Base-by-base conservation (phyloP, 2,797 vertebrate genomes). In the Nyctalus aviator region DNA sequence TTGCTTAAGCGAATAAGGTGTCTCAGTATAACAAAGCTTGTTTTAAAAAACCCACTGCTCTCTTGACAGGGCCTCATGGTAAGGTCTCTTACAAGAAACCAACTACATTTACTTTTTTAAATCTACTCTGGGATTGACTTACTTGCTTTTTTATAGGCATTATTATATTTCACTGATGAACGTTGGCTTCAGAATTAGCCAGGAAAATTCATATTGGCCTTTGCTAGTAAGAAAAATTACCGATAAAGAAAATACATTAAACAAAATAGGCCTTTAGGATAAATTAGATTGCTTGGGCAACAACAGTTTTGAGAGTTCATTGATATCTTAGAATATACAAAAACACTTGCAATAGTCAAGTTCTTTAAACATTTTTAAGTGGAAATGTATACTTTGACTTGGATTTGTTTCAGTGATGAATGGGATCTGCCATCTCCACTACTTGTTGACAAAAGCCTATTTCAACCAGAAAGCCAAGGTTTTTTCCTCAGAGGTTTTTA, bases 51-150 rank as follows among this genome's bases (percentile, higher is more conserved):
- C 4, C 35, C 6, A 35, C 55, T n/a, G 14, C 68, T 75, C 2
- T 89, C 62, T 81, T 81, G 27, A 37, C 20, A 93, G n/a, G 72
- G 48, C 76, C 76, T 89, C 53, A 41, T 82, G 37, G 84, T 72
- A 87, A 84, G 35, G 14, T 85, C 75, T 92, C 71, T 90, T 88
- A 71, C 94, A 90, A 94, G 78, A 90, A 72, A 86, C 82, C 93
- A 81, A 85, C 62, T 68, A 12, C 37, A 64, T 37, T 94, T 88
- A 84, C 68, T 93, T 95, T 95, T 86, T 66, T 44, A 88, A 64
- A 59, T 64, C 68, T 92, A 35, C 79, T 93, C 30, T 91, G 62
- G 20, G 25, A 55, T 85, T 94, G 77, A 72, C 10, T 85, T 84
- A 75, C 14, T 88, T 95, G 14, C 15, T 55, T 85, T 92, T 71